A percentile compares a stretch with the other conserved stretches of the same genome.
Conservation (phyloP, 1,140 invertebrate genomes). For the Lethocerus indicus region DNA sequence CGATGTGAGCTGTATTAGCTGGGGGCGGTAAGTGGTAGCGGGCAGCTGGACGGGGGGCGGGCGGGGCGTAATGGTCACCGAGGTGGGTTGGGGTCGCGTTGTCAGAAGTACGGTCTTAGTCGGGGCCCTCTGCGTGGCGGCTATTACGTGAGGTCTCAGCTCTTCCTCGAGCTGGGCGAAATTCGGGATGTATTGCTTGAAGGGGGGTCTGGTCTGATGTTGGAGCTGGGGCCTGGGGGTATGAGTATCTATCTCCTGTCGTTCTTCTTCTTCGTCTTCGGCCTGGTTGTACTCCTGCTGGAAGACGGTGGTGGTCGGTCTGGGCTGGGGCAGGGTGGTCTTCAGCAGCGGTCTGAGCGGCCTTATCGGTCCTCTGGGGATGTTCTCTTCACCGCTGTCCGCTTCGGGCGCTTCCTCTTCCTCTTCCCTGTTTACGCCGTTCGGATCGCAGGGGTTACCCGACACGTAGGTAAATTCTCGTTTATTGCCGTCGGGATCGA, state of each 20-base stretch:
- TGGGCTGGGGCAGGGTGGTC: slow-evolving; percentile 15
- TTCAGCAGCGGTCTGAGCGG: slow-evolving; percentile 15
- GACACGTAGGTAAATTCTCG: slow-evolving; percentile 76
- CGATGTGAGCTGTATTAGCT: slow-evolving; percentile 38
- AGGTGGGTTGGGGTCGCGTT: slow-evolving; percentile 14
- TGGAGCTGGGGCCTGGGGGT: slow-evolving; percentile 25
- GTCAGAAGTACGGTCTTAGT: slow-evolving; percentile 28
- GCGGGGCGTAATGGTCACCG: slow-evolving; percentile 38
- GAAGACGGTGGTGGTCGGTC: slow-evolving; percentile 24
- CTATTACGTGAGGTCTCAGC: slow-evolving; percentile 23
- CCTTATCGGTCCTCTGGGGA: slow-evolving; percentile 17
- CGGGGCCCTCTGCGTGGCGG: slow-evolving; percentile 22
- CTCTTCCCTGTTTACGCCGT: slow-evolving; percentile 47
- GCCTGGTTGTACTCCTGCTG: slow-evolving; percentile 22
- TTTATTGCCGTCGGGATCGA: slow-evolving; percentile 75
- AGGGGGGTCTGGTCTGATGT: slow-evolving; percentile 21
- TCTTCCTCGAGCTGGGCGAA: slow-evolving; percentile 22
- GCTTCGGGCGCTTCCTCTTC: slow-evolving; percentile 29
- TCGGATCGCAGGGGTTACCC: slow-evolving; percentile 77
- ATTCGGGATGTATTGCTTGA: slow-evolving; percentile 19
- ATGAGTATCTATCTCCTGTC: slow-evolving; percentile 45
- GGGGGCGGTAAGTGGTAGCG: slow-evolving; percentile 44
- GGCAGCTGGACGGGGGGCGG: slow-evolving; percentile 30
- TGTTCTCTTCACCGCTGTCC: slow-evolving; percentile 21
- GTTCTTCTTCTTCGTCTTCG: slow-evolving; percentile 26